A percentile compares a stretch with the other conserved stretches of the same genome.
phyloP scores from a whole-genome alignment of 2,888 invertebrate genomes.

The Leptinotarsa peninsularis region DNA sequence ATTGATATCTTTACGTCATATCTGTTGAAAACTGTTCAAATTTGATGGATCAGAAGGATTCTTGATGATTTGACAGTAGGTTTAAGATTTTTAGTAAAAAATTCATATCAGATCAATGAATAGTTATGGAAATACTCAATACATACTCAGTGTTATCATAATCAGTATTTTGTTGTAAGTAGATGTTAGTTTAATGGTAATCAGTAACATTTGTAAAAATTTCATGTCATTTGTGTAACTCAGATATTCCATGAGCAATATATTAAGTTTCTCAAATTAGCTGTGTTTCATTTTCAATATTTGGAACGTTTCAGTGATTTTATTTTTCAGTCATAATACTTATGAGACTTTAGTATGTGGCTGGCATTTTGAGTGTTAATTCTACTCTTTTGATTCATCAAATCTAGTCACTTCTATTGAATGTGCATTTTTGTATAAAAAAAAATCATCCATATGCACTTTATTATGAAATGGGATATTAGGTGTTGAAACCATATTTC shows the following conservation, averaged over 20 bases:
- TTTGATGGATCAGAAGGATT: slow-evolving; percentile 41
- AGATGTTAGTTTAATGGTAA: slow-evolving; percentile 42
- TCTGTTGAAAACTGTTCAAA: slow-evolving; percentile 57
- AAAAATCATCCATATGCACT: too few relatives aligned
- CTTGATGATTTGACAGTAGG: slow-evolving; percentile 37
- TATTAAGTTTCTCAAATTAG: slow-evolving; percentile 53
- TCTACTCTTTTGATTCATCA: too few relatives aligned
- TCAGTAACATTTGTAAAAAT: slow-evolving; percentile 55
- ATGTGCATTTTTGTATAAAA: too few relatives aligned
- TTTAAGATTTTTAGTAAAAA: slow-evolving; percentile 60
- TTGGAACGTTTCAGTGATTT: too few relatives aligned
- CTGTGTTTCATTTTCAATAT: slow-evolving; percentile 18
- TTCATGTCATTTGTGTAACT: slow-evolving; percentile 54
- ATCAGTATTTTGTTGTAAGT: slow-evolving; percentile 53
- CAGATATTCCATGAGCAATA: slow-evolving; percentile 59
- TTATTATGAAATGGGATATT: too few relatives aligned
- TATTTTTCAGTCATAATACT: too few relatives aligned
- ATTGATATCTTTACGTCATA: slow-evolving; percentile 57
- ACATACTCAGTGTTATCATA: slow-evolving; percentile 57
- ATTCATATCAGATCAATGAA: slow-evolving; percentile 67
- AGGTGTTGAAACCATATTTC: too few relatives aligned
- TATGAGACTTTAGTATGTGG: too few relatives aligned
- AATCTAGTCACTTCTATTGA: too few relatives aligned
- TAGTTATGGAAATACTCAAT: slow-evolving; percentile 60
- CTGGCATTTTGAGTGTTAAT: too few relatives aligned